These are phyloP conservation scores for Cephus spinipes DNA, from an alignment of 2,888 invertebrate genomes.

Conservation along the genomic window DNA sequence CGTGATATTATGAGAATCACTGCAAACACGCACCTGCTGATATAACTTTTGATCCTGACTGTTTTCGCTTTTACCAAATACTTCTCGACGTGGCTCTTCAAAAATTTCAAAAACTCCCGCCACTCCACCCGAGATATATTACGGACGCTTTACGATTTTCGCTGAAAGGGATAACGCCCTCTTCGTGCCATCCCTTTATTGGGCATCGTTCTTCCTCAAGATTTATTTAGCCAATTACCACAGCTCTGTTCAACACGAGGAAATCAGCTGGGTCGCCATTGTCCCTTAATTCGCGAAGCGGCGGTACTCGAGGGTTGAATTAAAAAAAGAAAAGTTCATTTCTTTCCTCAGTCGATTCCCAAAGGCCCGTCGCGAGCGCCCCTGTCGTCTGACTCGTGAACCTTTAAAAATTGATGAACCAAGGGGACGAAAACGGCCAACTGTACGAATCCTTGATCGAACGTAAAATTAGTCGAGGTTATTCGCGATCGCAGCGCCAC, in stretches of 20 bases:
- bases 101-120: neutral
- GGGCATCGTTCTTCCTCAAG: conserved; percentile 47
- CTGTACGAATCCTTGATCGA: neutral
- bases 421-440: neutral
- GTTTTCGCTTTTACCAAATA: neutral
- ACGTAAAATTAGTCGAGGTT: neutral
- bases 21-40: conserved; percentile 19
- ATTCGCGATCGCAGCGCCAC: neutral
- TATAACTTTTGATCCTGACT: neutral
- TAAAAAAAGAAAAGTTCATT: neutral
- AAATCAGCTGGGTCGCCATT: conserved; percentile 24
- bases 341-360: neutral
- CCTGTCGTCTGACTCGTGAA: neutral
- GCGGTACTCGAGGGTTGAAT: conserved; percentile 3
- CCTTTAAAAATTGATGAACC: neutral
- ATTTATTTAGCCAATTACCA: conserved; percentile 52
- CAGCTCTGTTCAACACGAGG: conserved; percentile 44
- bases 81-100: neutral
- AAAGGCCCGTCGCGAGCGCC: neutral
- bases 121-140: neutral
- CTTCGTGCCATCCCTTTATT: conserved; percentile 54
- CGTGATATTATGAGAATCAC: conserved; percentile 25
- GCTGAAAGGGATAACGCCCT: conserved; percentile 42
- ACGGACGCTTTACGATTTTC: neutral
- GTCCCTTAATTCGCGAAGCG: conserved; percentile 1